Evolutionary conservation across 1,140 invertebrate genomes (phyloP), one percentile per base, ranked within the genome.

Genomic region (Trichomalopsis sarcophagae): DNA sequence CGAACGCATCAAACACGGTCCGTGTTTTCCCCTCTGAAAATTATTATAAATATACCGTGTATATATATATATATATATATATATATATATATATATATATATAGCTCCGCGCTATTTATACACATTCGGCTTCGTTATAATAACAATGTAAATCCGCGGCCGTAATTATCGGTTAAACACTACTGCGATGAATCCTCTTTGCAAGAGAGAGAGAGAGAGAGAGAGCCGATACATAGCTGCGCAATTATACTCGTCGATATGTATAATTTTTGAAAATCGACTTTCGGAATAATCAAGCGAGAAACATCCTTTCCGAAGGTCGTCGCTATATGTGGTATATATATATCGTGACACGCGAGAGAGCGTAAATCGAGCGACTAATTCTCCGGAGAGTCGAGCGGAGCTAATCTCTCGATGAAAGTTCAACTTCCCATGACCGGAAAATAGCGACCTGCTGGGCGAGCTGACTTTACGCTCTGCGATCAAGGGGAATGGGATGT

Each of bases 101-200:
- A 62, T 62, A 68, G 89, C 90, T 89, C 89, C 47, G 6, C 50
- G 50, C 50, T 9, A 14, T 55, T 1, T 55, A 55, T 92, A 90
- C 91, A 92, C n/a, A n/a, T 62, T 92, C 91, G 90, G 90, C 89
- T 91, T 93, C 91, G 92, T 93, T 93, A 92, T 93, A 92, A 92
- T 93, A 93, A 93, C 92, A 92, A 93, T 92, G 90, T 92, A 62
- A 92, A 92, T 89, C 88, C 88, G 88, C 87, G 27, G 27, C n/a
- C n/a, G n/a, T n/a, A n/a, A n/a, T n/a, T n/a, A n/a, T n/a, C n/a
- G n/a, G n/a, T n/a, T n/a, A n/a, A n/a, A n/a, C n/a, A n/a, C n/a
- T n/a, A n/a, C n/a, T n/a, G n/a, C n/a, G n/a, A n/a, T n/a, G n/a
- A n/a, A n/a, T n/a, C n/a, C n/a, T n/a, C n/a, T n/a, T n/a, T n/a